These are phyloP conservation scores for Drosophila putrida DNA, from an alignment of 2,888 invertebrate species.

Conservation along the genomic window DNA sequence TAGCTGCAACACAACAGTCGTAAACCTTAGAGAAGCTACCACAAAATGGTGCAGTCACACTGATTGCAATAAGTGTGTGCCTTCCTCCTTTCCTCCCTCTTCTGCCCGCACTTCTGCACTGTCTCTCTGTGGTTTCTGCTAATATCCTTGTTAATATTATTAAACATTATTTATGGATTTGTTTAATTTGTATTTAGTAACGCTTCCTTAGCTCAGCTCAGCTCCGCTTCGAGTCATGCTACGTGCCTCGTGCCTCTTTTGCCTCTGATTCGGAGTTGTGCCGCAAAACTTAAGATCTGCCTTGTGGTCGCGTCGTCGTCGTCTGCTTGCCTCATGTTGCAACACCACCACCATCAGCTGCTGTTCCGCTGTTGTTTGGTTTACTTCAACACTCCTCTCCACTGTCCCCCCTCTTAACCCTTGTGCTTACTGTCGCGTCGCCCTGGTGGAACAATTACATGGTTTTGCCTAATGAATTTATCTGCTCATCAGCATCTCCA, in stretches of 20 bases:
- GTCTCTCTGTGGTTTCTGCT: slow-evolving; percentile 63
- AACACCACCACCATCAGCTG: slow-evolving; percentile 42
- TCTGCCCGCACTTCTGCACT: neutral
- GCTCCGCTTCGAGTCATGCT: slow-evolving; percentile 21
- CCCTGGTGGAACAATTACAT: slow-evolving; percentile 85
- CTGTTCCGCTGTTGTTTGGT: slow-evolving; percentile 50
- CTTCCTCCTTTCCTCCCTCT: neutral
- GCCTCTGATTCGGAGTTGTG: slow-evolving; percentile 33
- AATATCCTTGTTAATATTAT: slow-evolving; percentile 85
- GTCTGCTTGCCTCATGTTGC: slow-evolving; percentile 49
- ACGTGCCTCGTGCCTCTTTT: slow-evolving; percentile 50
- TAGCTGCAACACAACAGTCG: slow-evolving; percentile 17
- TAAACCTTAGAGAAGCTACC: slow-evolving; percentile 36
- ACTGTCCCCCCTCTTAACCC: neutral
- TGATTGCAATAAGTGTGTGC: slow-evolving; percentile 67
- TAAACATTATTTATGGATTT: slow-evolving; percentile 85
- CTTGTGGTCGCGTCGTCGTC: slow-evolving; percentile 57
- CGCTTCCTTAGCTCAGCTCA: slow-evolving; percentile 63
- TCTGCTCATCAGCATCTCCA: slow-evolving; percentile 84
- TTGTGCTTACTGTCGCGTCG: slow-evolving; percentile 56
- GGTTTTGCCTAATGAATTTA: slow-evolving; percentile 85
- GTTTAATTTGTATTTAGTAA: slow-evolving; percentile 85
- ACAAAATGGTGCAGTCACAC: slow-evolving; percentile 60
- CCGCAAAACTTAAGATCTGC: slow-evolving; percentile 73
- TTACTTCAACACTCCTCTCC: slow-evolving; percentile 14